phyloP scores from a whole-genome alignment of 2,888 invertebrate species.

The Priocnemis perturbator region DNA sequence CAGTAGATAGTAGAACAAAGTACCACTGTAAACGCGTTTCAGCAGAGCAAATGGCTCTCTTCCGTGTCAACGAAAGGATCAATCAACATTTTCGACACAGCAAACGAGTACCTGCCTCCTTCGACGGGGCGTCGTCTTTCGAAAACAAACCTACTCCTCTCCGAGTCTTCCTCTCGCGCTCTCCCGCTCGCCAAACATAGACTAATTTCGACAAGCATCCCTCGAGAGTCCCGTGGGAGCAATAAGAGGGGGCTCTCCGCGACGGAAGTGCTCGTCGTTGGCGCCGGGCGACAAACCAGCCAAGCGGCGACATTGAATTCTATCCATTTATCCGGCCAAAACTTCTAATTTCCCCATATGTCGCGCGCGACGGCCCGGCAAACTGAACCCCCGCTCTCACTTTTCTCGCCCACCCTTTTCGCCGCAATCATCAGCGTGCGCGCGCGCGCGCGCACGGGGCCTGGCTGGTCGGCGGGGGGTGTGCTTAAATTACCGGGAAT shows the following conservation, averaged over 20 bases:
- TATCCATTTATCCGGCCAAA: constrained; percentile 62
- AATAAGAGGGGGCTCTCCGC: constrained; percentile 54
- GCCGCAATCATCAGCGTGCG: constrained; percentile 20
- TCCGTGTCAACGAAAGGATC: too few species aligned
- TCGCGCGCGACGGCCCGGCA: constrained; percentile 44
- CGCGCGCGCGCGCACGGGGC: too few species aligned
- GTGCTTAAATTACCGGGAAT: constrained; percentile 57
- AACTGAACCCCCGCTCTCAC: constrained; percentile 14
- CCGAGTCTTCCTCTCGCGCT: constrained; percentile 16
- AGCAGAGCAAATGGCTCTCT: too few species aligned
- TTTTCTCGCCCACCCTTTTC: constrained; percentile 12
- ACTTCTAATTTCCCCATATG: constrained; percentile 67
- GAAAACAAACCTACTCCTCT: constrained; percentile 40
- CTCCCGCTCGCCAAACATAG: constrained; percentile 63
- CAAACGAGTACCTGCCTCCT: not conserved
- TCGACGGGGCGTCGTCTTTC: constrained; percentile 32
- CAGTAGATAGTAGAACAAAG: too few species aligned
- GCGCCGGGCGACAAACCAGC: constrained; percentile 18
- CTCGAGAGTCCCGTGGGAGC: constrained; percentile 65
- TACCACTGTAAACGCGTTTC: too few species aligned
- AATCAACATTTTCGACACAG: too few species aligned
- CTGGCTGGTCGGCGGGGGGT: constrained; percentile 21
- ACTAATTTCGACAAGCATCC: constrained; percentile 68
- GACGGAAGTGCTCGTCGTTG: constrained; percentile 40
- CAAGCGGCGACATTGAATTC: constrained; percentile 63